phyloP scores from a whole-genome alignment of 2,113 vertebrate species.

The Pipa parva region DNA sequence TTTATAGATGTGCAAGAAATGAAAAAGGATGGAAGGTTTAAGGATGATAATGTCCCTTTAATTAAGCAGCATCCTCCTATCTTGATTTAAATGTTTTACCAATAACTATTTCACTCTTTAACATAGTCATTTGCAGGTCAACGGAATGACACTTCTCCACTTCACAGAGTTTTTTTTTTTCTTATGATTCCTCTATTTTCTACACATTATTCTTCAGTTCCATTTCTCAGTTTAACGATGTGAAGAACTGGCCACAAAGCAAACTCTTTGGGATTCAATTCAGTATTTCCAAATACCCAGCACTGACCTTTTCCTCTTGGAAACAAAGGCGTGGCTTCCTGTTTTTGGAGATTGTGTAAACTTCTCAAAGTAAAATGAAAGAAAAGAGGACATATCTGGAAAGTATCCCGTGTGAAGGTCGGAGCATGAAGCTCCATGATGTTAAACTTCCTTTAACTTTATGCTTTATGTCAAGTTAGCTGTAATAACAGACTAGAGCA shows the following conservation, averaged over 20 bases:
- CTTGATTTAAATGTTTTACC: too few relatives aligned
- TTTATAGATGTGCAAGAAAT: too few relatives aligned
- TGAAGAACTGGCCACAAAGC: slow-evolving; percentile 11
- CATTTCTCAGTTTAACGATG: slow-evolving; percentile 21
- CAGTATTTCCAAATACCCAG: slow-evolving; percentile 32
- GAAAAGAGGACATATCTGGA: slow-evolving; percentile 25
- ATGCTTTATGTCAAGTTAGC: slow-evolving; percentile 40
- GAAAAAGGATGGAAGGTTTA: too few relatives aligned
- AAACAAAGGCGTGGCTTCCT: slow-evolving; percentile 40
- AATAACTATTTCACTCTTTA: too few relatives aligned
- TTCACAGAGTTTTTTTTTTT: too few relatives aligned
- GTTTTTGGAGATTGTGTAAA: slow-evolving; percentile 36
- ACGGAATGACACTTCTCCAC: too few relatives aligned
- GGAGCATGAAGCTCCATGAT: slow-evolving; percentile 22
- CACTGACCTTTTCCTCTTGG: slow-evolving; percentile 38
- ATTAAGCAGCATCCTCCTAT: too few relatives aligned
- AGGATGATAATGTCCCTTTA: too few relatives aligned
- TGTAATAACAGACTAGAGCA: slow-evolving; percentile 31
- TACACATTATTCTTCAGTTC: slow-evolving; percentile 11
- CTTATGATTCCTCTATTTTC: neutral
- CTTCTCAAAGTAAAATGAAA: slow-evolving; percentile 31
- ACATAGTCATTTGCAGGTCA: too few relatives aligned
- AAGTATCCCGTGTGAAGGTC: slow-evolving; percentile 20
- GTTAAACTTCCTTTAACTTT: slow-evolving; percentile 34
- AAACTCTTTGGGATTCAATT: slow-evolving; percentile 27